Conservation (phyloP, 2,888 invertebrate genomes). For the Lissonota sp. region DNA sequence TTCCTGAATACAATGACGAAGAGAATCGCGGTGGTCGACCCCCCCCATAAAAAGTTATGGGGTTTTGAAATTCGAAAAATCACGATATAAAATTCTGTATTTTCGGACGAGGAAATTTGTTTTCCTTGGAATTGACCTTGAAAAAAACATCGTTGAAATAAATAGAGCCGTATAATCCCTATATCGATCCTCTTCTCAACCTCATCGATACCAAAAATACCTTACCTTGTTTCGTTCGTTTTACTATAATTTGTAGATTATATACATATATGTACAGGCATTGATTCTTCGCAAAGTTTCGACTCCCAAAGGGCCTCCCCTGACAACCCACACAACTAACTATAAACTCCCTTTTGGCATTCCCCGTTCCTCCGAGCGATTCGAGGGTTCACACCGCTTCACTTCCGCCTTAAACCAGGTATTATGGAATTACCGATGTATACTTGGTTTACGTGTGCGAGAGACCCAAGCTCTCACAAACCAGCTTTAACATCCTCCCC, state of each 20-base stretch:
- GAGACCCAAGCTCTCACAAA: constrained; percentile 32
- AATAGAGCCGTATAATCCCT: no score
- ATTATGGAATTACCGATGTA: constrained; percentile 61
- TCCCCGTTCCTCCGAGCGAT: constrained; percentile 29
- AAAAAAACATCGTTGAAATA: no score
- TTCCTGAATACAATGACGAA: neutral
- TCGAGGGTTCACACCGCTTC: constrained; percentile 54
- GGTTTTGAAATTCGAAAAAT: no score
- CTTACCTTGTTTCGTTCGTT: no score
- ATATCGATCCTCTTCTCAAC: no score
- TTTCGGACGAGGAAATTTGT: no score
- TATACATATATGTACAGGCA: constrained; percentile 13
- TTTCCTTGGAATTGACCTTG: no score
- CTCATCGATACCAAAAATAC: no score
- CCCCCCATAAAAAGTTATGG: no score
- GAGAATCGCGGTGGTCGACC: no score
- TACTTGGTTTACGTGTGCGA: constrained; percentile 61
- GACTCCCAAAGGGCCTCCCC: constrained; percentile 17
- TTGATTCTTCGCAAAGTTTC: constrained; percentile 41
- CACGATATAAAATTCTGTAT: no score
- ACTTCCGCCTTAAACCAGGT: constrained; percentile 54
- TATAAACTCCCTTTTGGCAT: neutral
- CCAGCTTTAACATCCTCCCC: constrained; percentile 39
- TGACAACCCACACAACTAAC: constrained; percentile 18
- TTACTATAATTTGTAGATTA: neutral